Evolutionary conservation across 2,797 vertebrate genomes (phyloP).

Genomic region (Nyctalus aviator): DNA sequence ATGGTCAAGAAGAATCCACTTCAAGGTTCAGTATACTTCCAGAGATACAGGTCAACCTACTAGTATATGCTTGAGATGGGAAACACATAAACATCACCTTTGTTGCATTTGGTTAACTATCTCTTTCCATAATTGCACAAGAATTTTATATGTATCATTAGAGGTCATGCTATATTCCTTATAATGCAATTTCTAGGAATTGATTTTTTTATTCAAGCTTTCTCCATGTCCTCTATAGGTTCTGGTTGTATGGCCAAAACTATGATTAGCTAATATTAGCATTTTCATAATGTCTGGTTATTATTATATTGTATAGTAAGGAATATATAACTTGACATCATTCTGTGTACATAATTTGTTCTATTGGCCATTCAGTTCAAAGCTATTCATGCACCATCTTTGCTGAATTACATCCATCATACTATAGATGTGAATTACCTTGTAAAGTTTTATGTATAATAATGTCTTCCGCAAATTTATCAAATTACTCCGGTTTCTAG

Average conservation of each 20-base stretch:
- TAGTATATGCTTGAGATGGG: background rate
- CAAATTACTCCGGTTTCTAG: background rate
- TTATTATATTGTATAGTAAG: background rate
- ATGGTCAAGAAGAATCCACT: background rate
- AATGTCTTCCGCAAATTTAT: background rate
- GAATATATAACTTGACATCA: conserved; percentile 33
- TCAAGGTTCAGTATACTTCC: background rate
- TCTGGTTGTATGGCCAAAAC: background rate
- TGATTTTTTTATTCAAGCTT: background rate
- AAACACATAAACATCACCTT: background rate
- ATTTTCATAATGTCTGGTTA: conserved; percentile 37
- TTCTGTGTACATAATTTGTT: conserved; percentile 49
- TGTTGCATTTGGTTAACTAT: conserved; percentile 23
- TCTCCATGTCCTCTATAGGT: conserved; percentile 1
- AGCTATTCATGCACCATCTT: conserved; percentile 36
- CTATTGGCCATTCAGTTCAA: conserved; percentile 1
- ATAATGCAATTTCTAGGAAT: background rate
- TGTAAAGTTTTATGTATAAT: conserved; percentile 10
- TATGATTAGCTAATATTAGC: conserved; percentile 17
- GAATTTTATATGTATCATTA: conserved; percentile 23
- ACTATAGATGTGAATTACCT: conserved; percentile 10
- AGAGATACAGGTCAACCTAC: background rate
- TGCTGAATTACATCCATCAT: background rate
- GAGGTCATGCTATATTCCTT: background rate
- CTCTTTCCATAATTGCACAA: background rate